Evolutionary conservation across 2,797 vertebrate species (phyloP), one percentile per base, ranked within the genome.

Genomic region (Poecilia velifera): DNA sequence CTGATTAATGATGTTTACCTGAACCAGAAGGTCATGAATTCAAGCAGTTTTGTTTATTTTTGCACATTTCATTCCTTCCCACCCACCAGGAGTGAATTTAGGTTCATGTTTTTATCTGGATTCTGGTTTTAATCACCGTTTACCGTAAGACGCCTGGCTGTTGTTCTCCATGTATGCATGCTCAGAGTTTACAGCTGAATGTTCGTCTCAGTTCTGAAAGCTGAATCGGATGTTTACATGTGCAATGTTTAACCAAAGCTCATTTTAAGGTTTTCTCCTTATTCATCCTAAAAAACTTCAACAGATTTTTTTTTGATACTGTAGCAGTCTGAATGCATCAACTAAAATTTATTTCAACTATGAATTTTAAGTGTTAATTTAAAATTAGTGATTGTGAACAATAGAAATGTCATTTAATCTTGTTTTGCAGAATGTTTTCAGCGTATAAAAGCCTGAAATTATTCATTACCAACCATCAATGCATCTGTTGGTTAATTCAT

Each of bases 11-110:
- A 46, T 51, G 36, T 85, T 79, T 47, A 47, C 72, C 8, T 53
- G 31, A 36, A 53, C 18, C 72, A 53, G 72, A 53, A 13, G 72
- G 31, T 73, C 34, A 53, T 13, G 34, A n/a, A 51, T 51, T 20
- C 20, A 49, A 25, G 46, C n/a, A 49, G 28, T 53, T 51, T 45
- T 53, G 25, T 41, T 41, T 64, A 62, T 43, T 73, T 85, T 87
- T 84, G 80, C 84, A 82, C 45, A 57, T 70, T 41, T 43, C 36
- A 9, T 39, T 81, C 3, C 4, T n/a, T 62, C 18, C 64, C 22
- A 66, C 34, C 36, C 6, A 41, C 36, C 41, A 55, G 64, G 73
- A 12, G 51, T 41, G 59, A 76, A 36, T 77, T 76, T 28, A 20
- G n/a, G 5, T 14, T 55, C 1, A 13, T 25, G 6, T 71, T 45